These are phyloP conservation scores for Acheta domesticus DNA, from an alignment of 2,888 invertebrate species.

Conservation along the genomic window DNA sequence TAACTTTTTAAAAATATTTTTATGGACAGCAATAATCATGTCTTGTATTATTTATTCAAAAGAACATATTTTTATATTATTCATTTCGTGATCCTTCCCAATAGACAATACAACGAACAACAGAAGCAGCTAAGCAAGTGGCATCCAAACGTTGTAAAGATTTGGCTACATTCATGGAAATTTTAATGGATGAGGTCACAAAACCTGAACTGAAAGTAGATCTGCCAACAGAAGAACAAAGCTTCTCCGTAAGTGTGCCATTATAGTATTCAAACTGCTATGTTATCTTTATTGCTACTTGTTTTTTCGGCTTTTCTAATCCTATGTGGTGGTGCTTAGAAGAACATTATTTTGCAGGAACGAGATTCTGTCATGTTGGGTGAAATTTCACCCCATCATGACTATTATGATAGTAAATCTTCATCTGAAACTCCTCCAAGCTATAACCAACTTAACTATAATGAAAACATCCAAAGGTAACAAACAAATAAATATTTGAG, in stretches of 20 bases:
- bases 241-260: slow-evolving; percentile 58
- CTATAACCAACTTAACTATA: slow-evolving; percentile 82
- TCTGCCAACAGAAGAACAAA: slow-evolving; percentile 56
- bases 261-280: neutral
- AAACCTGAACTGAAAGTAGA: slow-evolving; percentile 58
- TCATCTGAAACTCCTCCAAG: slow-evolving; percentile 76
- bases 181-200: slow-evolving; percentile 64
- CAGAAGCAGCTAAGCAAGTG: slow-evolving; percentile 60
- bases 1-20: no score
- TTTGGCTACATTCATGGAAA: slow-evolving; percentile 71
- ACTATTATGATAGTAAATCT: slow-evolving; percentile 73
- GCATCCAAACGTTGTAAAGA: slow-evolving; percentile 69
- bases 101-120: slow-evolving; percentile 51
- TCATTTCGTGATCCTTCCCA: no score
- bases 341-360: slow-evolving; percentile 47
- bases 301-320: neutral
- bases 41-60: no score
- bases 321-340: neutral
- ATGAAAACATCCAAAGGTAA: slow-evolving; percentile 71
- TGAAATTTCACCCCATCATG: slow-evolving; percentile 80
- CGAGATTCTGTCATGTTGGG: slow-evolving; percentile 78
- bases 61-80: no score
- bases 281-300: no score
- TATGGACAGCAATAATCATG: no score
- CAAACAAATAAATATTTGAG: neutral